Evolutionary conservation across 2,113 vertebrate genomes (phyloP).

Genomic region (Pseudorasbora parva): DNA sequence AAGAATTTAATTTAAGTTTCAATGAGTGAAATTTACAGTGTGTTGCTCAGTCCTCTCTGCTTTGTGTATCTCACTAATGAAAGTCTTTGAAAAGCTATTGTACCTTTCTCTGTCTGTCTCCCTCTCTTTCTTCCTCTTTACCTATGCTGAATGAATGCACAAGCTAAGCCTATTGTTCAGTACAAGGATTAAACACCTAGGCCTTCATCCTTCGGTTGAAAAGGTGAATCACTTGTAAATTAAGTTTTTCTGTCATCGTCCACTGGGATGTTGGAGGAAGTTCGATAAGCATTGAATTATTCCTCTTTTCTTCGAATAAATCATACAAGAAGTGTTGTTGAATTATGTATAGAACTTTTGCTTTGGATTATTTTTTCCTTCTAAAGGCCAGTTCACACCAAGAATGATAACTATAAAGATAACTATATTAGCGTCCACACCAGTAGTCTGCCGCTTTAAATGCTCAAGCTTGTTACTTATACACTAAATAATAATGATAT

Average conservation of each 20-base stretch:
- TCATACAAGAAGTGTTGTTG: constrained; percentile 8
- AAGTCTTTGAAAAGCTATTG: constrained; percentile 12
- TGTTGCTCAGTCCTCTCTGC: neutral
- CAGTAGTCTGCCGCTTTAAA: too few relatives aligned
- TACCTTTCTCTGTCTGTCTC: neutral
- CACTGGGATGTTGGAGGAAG: neutral
- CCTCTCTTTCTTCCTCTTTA: neutral
- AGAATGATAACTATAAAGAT: too few relatives aligned
- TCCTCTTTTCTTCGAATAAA: neutral
- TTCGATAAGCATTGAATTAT: constrained; percentile 18
- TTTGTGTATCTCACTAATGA: constrained; percentile 12
- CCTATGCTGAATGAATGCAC: constrained; percentile 15
- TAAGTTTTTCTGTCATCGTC: constrained; percentile 39
- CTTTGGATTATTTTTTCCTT: neutral
- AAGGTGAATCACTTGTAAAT: constrained; percentile 49
- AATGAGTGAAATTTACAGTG: constrained; percentile 7
- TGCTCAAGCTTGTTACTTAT: too few relatives aligned
- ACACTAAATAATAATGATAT: too few relatives aligned
- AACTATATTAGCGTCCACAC: too few relatives aligned
- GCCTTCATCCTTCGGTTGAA: constrained; percentile 38
- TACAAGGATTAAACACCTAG: constrained; percentile 44
- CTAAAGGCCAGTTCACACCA: too few relatives aligned
- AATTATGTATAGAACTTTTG: constrained; percentile 18
- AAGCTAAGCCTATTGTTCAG: constrained; percentile 13
- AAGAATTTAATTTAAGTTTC: constrained; percentile 15